phyloP scores from a whole-genome alignment of 2,113 vertebrate species.

The Hyla sarda region DNA sequence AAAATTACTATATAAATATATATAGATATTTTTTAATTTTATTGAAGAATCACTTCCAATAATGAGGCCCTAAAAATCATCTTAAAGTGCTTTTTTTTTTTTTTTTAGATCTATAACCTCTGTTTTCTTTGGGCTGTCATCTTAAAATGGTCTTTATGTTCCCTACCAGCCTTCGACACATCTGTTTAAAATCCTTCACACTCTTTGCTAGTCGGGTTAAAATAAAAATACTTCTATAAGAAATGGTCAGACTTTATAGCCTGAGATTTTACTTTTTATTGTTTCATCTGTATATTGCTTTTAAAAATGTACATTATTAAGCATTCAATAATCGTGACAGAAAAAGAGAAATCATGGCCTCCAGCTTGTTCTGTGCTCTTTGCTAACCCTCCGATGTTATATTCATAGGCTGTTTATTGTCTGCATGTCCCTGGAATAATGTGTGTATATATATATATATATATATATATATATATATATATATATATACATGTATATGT shows the following conservation, averaged over 20 bases:
- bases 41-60: not conserved
- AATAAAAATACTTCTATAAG: conserved; percentile 50
- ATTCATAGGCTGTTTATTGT: not conserved
- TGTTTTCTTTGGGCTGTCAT: conserved; percentile 1
- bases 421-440: not conserved
- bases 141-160: conserved; percentile 35
- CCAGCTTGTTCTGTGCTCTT: not conserved
- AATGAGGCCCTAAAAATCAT: not conserved
- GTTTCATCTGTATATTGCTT: conserved; percentile 53
- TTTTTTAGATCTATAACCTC: not conserved
- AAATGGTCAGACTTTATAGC: conserved; percentile 50
- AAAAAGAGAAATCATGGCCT: not conserved
- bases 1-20: too few relatives aligned
- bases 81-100: not conserved
- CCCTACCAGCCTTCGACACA: conserved; percentile 52
- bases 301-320: conserved; percentile 56
- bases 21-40: not conserved
- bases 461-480: too few relatives aligned
- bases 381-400: not conserved
- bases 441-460: not conserved
- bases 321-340: not conserved
- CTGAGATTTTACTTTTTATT: conserved; percentile 52
- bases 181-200: conserved; percentile 52
- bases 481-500: too few relatives aligned
- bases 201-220: conserved; percentile 52